Conservation (phyloP, 2,113 vertebrate genomes). For the Cinclus mexicanus region DNA sequence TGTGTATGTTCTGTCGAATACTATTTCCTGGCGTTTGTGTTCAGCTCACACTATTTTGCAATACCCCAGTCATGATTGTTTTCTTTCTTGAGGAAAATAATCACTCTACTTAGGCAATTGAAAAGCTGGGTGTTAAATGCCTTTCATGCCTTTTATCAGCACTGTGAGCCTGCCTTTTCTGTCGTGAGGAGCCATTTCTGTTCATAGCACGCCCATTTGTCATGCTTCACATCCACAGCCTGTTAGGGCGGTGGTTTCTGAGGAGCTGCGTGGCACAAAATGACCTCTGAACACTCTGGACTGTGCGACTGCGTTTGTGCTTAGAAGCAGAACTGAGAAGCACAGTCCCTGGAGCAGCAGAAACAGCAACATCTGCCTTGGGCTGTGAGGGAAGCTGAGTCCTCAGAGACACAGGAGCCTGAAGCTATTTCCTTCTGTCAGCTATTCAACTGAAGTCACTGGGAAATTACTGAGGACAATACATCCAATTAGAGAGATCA, state of each 20-base stretch:
- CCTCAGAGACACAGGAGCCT: neutral
- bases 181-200: neutral
- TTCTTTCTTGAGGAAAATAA: conserved; percentile 24
- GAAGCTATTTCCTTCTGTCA: conserved; percentile 1
- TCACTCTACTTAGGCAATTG: neutral
- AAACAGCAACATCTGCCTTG: neutral
- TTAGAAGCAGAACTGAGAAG: neutral
- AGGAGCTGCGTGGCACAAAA: neutral
- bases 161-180: neutral
- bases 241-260: neutral
- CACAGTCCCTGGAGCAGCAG: neutral
- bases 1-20: conserved; percentile 18
- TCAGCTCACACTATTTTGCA: neutral
- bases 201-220: neutral
- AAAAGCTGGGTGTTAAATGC: neutral
- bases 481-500: conserved; percentile 1
- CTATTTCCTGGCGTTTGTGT: conserved; percentile 18
- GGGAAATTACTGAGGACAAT: conserved; percentile 8
- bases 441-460: neutral
- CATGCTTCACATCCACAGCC: neutral
- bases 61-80: neutral
- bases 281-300: neutral
- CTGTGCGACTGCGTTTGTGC: neutral
- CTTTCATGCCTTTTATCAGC: neutral
- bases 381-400: neutral